Conservation (phyloP, 92 coral and sea anemone genomes). For the Umimayanthus kanabou region DNA sequence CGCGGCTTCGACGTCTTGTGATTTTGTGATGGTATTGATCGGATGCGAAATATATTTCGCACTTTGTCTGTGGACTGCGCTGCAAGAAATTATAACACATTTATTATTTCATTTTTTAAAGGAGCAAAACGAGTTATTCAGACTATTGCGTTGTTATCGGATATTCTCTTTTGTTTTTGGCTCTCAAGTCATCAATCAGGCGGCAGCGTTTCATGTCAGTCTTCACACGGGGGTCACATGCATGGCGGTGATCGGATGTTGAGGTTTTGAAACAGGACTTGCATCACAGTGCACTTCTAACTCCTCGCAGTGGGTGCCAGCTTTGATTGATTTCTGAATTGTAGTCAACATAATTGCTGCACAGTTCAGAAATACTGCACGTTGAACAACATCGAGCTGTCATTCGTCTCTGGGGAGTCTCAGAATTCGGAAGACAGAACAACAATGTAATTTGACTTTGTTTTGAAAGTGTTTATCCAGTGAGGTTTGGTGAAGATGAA, state of each 20-base stretch:
- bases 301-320: conserved; percentile 34
- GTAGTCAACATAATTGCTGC: neutral
- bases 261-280: conserved; percentile 37
- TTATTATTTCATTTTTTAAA: neutral
- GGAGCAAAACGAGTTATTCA: neutral
- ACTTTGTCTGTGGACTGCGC: neutral
- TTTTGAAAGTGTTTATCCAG: conserved; percentile 16
- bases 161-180: conserved; percentile 7
- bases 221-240: conserved; percentile 30
- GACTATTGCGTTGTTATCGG: conserved; percentile 12
- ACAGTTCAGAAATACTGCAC: neutral
- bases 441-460: conserved; percentile 29
- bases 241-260: conserved; percentile 5
- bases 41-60: neutral
- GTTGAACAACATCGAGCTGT: neutral
- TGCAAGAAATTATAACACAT: neutral
- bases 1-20: neutral
- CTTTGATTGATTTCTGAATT: neutral
- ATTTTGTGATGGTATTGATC: neutral
- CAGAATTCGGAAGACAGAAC: neutral
- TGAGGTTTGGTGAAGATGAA: conserved; percentile 44
- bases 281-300: neutral
- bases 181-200: conserved; percentile 20
- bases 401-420: conserved; percentile 18
- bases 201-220: neutral